phyloP scores from a whole-genome alignment of 2,888 invertebrate genomes.

The Pherbina coryleti region DNA sequence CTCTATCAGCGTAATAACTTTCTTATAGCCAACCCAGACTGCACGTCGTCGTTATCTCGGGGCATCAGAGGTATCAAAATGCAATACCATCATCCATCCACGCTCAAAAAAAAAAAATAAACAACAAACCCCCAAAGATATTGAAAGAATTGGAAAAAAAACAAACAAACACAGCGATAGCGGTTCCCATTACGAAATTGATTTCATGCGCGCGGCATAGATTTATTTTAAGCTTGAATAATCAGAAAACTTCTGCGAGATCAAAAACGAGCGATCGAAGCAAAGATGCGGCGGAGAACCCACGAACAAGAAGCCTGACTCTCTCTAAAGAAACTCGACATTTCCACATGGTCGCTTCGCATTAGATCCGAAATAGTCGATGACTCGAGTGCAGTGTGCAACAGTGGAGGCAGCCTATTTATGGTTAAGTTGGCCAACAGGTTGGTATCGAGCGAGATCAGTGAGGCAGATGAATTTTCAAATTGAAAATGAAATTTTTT shows the following conservation, averaged over 20 bases:
- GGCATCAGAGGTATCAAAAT: neutral
- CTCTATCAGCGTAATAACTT: neutral
- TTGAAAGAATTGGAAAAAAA: neutral
- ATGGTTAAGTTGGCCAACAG: neutral
- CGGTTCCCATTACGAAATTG: conserved; percentile 28
- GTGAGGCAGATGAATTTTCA: neutral
- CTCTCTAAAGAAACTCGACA: conserved; percentile 28
- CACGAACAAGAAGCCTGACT: neutral
- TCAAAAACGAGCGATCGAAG: neutral
- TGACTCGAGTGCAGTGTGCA: neutral
- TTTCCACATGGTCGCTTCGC: conserved; percentile 29
- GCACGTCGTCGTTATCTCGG: conserved; percentile 27
- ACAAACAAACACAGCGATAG: neutral
- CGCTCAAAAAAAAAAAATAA: neutral
- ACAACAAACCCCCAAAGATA: neutral
- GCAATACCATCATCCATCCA: neutral
- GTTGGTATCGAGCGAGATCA: neutral
- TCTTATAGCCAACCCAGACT: conserved; percentile 25
- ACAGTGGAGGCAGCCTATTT: neutral
- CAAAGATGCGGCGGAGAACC: neutral
- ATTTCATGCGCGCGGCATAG: conserved; percentile 23
- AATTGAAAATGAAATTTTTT: neutral
- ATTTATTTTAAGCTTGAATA: conserved; percentile 32
- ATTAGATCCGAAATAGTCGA: neutral
- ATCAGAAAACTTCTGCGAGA: conserved; percentile 11